Percentiles rank a stretch among this genome's conserved stretches.
phyloP scores from a whole-genome alignment of 1,140 invertebrate species.

The Argopecten irradians region DNA sequence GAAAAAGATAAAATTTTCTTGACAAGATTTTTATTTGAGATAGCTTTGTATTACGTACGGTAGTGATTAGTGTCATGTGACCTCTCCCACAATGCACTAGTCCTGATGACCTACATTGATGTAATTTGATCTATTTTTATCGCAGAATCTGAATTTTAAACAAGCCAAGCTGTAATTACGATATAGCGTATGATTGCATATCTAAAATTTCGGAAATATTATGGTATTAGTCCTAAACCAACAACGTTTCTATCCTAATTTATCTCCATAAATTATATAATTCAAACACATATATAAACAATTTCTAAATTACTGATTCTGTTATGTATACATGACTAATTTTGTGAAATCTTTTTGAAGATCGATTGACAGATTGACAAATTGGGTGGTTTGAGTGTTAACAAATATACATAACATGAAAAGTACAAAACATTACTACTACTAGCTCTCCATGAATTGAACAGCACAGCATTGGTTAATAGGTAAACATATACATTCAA shows the following conservation, averaged over 20 bases:
- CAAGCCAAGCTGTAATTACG: too few relatives aligned
- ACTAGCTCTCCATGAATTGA: too few relatives aligned
- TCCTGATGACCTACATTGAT: not conserved
- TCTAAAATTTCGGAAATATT: too few relatives aligned
- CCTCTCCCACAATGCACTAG: not conserved
- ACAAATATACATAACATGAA: not conserved
- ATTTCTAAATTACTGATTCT: not conserved
- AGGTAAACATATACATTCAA: too few relatives aligned
- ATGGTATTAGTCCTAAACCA: too few relatives aligned
- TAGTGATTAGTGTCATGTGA: not conserved
- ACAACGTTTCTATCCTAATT: too few relatives aligned
- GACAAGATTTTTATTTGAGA: not conserved
- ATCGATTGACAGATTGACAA: not conserved
- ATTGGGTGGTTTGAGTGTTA: not conserved
- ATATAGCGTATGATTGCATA: too few relatives aligned
- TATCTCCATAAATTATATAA: not conserved
- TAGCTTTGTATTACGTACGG: not conserved
- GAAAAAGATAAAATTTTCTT: not conserved
- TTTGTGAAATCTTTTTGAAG: not conserved
- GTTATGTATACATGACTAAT: not conserved
- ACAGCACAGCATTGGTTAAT: too few relatives aligned
- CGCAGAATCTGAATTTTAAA: not conserved
- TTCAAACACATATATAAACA: not conserved
- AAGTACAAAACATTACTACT: not conserved
- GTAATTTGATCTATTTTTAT: not conserved